Conservation (phyloP, 2,113 vertebrate species). For the Ptyas mucosa region DNA sequence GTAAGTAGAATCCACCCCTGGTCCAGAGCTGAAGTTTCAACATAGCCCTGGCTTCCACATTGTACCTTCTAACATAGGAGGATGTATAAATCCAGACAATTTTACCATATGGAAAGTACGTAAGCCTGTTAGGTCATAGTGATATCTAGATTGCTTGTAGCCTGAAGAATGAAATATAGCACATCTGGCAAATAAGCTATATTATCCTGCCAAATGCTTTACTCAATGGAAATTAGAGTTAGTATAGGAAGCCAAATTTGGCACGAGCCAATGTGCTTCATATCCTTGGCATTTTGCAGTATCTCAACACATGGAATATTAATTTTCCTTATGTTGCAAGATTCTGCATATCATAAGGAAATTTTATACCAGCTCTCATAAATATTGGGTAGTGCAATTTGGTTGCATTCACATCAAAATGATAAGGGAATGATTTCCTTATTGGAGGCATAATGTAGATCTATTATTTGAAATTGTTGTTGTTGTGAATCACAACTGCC, state of each 20-base stretch:
- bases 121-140: not conserved
- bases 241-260: not conserved
- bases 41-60: not conserved
- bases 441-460: not conserved
- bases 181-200: not conserved
- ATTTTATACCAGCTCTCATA: not conserved
- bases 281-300: not conserved
- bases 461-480: not conserved
- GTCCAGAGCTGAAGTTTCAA: not conserved
- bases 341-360: not conserved
- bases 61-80: not conserved
- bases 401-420: not conserved
- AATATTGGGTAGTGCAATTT: not conserved
- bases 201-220: not conserved
- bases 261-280: not conserved
- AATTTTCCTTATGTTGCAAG: not conserved
- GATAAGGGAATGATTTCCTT: not conserved
- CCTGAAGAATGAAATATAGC: not conserved
- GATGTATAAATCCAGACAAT: not conserved
- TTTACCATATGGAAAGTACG: not conserved
- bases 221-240: not conserved
- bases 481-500: no score
- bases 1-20: no score
- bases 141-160: not conserved
- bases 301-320: not conserved